Evolutionary conservation across 2,113 vertebrate species (phyloP).

Genomic region (Catagonus wagneri): DNA sequence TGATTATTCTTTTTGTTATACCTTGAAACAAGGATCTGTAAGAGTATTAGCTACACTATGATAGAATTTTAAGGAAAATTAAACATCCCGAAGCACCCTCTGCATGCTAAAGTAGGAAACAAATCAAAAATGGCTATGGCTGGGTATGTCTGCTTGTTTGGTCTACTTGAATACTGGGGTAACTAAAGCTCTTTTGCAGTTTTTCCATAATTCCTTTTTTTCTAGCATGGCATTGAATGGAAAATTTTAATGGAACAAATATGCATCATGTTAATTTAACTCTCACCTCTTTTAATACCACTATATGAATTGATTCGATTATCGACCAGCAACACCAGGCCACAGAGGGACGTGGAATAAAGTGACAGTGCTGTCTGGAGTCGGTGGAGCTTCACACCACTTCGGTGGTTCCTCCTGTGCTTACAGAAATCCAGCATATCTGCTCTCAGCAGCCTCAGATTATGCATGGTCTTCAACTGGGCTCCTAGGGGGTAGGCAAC

Average conservation of each 20-base stretch:
- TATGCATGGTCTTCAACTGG: conserved; percentile 99
- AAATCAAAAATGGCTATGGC: background rate
- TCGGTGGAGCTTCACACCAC: conserved; percentile 94
- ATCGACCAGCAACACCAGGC: conserved; percentile 96
- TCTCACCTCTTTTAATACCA: conserved; percentile 96
- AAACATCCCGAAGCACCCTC: background rate
- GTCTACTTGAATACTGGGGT: background rate
- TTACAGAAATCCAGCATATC: conserved; percentile 97
- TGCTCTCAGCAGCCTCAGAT: conserved; percentile 94
- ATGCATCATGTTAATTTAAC: background rate
- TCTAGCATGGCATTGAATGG: background rate
- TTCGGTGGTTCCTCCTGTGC: conserved; percentile 92
- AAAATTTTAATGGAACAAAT: background rate
- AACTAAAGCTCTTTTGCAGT: background rate
- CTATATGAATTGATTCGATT: conserved; percentile 98
- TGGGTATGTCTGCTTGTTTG: background rate
- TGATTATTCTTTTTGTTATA: conserved; percentile 15
- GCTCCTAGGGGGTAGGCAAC: conserved; percentile 89
- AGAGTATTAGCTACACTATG: background rate
- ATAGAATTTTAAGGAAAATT: background rate
- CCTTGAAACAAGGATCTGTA: background rate
- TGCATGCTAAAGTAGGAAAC: background rate
- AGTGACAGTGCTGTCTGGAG: conserved; percentile 97
- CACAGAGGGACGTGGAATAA: conserved; percentile 96
- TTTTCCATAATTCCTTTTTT: conserved; percentile 36